Evolutionary conservation across 2,113 vertebrate genomes (phyloP).

Genomic region (Myiagra hebetior): DNA sequence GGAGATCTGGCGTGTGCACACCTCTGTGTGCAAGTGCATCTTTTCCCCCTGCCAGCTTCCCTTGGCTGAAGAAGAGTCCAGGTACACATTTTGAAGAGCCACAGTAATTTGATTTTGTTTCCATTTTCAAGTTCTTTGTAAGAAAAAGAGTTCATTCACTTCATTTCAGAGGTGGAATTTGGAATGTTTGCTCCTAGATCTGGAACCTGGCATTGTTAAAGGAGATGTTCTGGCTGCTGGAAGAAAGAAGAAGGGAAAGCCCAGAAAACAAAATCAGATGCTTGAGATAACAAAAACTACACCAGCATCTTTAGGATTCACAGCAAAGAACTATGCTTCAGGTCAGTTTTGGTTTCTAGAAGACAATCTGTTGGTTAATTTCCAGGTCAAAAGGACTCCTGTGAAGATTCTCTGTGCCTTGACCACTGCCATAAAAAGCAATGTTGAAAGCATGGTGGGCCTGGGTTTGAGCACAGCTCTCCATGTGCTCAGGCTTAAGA

Average conservation of each 20-base stretch:
- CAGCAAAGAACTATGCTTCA: neutral
- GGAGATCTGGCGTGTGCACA: neutral
- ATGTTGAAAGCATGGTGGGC: neutral
- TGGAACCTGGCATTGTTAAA: neutral
- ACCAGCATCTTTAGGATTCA: neutral
- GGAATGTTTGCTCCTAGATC: neutral
- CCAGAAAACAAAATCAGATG: neutral
- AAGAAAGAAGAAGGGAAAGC: neutral
- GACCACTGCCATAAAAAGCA: neutral
- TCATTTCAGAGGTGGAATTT: neutral
- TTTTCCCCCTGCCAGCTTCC: neutral
- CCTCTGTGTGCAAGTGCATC: neutral
- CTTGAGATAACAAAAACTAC: neutral
- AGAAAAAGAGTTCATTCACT: neutral
- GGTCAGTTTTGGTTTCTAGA: neutral
- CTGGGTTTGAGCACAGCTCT: neutral
- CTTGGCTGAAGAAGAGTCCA: neutral
- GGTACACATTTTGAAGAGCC: neutral
- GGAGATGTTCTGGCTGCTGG: neutral
- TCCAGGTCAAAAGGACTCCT: neutral
- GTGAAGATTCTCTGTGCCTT: neutral
- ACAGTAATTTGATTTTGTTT: neutral
- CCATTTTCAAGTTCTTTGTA: neutral
- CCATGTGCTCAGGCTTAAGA: neutral
- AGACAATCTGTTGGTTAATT: neutral